Conservation (phyloP, 2,113 vertebrate genomes). For the Ictalurus furcatus region DNA sequence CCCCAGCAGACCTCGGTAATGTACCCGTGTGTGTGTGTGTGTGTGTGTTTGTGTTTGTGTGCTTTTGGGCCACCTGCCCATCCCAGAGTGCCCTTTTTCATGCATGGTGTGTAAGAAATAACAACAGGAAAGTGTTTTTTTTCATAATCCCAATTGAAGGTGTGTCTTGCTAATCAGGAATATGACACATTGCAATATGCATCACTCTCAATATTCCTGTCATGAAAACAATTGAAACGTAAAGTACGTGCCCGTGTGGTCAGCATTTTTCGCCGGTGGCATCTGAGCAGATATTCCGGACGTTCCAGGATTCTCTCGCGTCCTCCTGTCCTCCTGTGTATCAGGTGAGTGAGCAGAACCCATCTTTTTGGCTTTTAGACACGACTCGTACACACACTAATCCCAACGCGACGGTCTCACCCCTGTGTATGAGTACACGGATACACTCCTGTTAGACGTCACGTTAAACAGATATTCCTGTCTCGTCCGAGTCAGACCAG, state of each 20-base stretch:
- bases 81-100: background rate
- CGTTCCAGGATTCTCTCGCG: background rate
- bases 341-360: background rate
- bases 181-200: background rate
- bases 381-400: background rate
- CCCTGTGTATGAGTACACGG: background rate
- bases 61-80: background rate
- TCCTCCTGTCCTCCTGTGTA: too few relatives aligned
- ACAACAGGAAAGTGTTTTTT: background rate
- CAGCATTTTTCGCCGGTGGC: background rate
- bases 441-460: too few relatives aligned
- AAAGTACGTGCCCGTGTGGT: background rate
- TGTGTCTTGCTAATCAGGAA: background rate
- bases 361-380: background rate
- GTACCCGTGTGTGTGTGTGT: background rate
- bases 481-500: background rate
- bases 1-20: slow-evolving; percentile 44
- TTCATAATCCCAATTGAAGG: background rate
- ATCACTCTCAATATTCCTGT: background rate
- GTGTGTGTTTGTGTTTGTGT: background rate
- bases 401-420: background rate
- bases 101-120: background rate
- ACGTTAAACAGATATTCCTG: background rate
- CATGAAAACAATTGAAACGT: too few relatives aligned
- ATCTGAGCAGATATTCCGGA: background rate